These are phyloP conservation scores for Arctocebus calabarensis DNA, from an alignment of 2,797 vertebrate species.

Conservation along the genomic window DNA sequence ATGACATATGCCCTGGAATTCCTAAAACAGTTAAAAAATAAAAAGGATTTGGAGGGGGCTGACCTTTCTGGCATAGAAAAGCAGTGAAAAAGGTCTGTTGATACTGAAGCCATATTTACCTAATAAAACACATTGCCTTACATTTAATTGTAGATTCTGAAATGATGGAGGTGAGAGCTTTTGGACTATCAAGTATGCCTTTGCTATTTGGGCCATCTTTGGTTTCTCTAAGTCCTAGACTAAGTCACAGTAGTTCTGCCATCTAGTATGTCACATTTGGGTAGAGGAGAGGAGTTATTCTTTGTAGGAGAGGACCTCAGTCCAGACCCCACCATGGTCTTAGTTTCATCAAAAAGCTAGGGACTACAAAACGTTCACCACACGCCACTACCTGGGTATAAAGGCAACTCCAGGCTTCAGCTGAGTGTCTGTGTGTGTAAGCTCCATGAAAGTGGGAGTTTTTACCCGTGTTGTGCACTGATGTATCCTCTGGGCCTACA, in stretches of 20 bases:
- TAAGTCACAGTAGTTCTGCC: neutral
- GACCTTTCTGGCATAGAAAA: neutral
- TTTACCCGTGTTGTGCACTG: neutral
- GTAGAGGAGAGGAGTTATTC: neutral
- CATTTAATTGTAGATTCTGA: neutral
- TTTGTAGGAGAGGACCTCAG: neutral
- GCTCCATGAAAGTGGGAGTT: neutral
- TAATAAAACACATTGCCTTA: neutral
- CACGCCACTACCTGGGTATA: accelerated
- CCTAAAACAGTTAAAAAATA: neutral
- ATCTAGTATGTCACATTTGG: neutral
- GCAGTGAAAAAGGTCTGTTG: neutral
- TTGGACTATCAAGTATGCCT: neutral
- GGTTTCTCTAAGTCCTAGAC: no score
- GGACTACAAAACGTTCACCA: accelerated
- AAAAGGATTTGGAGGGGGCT: neutral
- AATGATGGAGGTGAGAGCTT: neutral
- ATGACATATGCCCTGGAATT: neutral
- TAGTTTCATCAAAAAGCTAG: neutral
- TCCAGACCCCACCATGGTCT: neutral
- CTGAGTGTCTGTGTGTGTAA: accelerated
- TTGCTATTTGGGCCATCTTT: neutral
- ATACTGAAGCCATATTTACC: neutral
- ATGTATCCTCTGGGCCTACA: accelerated
- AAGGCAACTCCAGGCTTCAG: neutral